Evolutionary conservation across 2,797 vertebrate species (phyloP).

Genomic region (Lates japonicus): DNA sequence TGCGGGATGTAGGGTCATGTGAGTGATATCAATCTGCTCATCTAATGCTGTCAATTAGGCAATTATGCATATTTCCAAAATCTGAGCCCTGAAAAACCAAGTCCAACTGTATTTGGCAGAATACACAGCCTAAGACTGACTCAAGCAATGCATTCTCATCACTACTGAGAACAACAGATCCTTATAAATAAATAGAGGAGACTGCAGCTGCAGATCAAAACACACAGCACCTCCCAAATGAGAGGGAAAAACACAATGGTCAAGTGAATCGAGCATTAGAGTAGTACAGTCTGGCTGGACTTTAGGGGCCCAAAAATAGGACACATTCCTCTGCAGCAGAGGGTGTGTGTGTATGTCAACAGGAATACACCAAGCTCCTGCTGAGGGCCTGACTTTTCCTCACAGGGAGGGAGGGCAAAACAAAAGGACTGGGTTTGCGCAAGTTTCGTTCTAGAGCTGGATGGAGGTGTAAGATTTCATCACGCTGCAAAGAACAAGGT

Average conservation of each 20-base stretch:
- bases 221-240: slow-evolving; percentile 24
- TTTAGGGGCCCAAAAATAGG: slow-evolving; percentile 74
- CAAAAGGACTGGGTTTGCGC: slow-evolving; percentile 60
- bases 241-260: slow-evolving; percentile 52
- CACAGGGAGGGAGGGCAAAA: slow-evolving; percentile 57
- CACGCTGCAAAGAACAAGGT: slow-evolving; percentile 17
- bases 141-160: neutral
- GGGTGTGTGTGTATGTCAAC: slow-evolving; percentile 70
- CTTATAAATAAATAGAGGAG: slow-evolving; percentile 40
- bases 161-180: slow-evolving; percentile 34
- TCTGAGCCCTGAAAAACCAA: neutral
- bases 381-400: slow-evolving; percentile 72
- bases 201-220: slow-evolving; percentile 45
- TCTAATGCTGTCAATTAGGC: neutral
- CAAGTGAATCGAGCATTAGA: slow-evolving; percentile 58
- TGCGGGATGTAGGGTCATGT: neutral
- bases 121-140: slow-evolving; percentile 4
- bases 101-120: slow-evolving; percentile 11
- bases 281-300: slow-evolving; percentile 58
- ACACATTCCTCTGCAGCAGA: slow-evolving; percentile 77
- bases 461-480: slow-evolving; percentile 44
- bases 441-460: slow-evolving; percentile 29
- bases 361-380: slow-evolving; percentile 74
- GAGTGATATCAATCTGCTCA: too few relatives aligned
- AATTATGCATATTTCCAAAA: neutral